These are phyloP conservation scores for Pristiophorus japonicus DNA, from an alignment of 2,113 vertebrate species.

Conservation along the genomic window DNA sequence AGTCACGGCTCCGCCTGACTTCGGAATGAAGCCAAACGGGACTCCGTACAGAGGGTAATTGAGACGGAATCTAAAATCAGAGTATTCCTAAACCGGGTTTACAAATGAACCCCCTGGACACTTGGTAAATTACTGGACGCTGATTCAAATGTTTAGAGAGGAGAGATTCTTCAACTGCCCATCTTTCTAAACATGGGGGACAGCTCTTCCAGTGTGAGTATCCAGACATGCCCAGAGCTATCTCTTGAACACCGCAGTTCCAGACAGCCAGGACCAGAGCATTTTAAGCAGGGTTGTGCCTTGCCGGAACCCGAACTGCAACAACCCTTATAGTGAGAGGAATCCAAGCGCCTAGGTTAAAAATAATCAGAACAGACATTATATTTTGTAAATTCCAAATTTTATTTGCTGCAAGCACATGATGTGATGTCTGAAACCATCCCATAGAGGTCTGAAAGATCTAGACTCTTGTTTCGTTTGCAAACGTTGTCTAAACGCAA, in stretches of 20 bases:
- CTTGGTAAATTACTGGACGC: neutral
- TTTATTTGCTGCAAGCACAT: neutral
- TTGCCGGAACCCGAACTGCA: neutral
- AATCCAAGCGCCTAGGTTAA: neutral
- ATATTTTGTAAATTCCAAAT: neutral
- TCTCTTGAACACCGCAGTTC: neutral
- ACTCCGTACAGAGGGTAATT: neutral
- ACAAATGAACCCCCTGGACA: neutral
- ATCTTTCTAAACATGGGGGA: neutral
- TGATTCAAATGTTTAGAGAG: neutral
- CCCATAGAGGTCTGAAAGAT: neutral
- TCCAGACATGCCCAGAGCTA: neutral
- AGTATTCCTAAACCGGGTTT: neutral
- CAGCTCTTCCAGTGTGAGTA: neutral
- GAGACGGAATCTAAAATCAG: neutral
- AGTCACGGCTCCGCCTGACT: neutral
- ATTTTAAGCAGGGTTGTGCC: neutral
- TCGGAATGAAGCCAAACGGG: neutral
- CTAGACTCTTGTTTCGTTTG: neutral
- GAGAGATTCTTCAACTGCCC: neutral
- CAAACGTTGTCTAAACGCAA: neutral
- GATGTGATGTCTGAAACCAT: neutral
- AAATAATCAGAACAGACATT: neutral
- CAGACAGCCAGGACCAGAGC: neutral
- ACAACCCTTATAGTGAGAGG: neutral